phyloP scores from a whole-genome alignment of 2,888 invertebrate genomes.

The Balanococcus diminutus region DNA sequence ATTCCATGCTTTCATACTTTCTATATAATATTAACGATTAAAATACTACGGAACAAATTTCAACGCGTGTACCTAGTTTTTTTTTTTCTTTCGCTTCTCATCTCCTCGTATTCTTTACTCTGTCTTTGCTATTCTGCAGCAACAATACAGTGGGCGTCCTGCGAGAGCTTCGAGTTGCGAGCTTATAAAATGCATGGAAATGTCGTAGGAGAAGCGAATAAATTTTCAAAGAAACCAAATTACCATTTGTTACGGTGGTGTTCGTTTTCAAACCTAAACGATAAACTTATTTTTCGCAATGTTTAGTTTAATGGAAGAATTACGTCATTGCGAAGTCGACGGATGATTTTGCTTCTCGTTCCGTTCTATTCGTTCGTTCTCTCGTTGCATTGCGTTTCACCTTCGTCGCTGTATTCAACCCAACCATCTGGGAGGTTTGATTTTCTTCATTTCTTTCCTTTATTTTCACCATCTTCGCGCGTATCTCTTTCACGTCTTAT shows the following conservation, averaged over 20 bases:
- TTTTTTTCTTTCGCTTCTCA: neutral
- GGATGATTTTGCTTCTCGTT: neutral
- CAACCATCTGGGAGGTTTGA: neutral
- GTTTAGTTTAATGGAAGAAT: slow-evolving; percentile 24
- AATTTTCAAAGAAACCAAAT: slow-evolving; percentile 22
- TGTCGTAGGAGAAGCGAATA: slow-evolving; percentile 27
- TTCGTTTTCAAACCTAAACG: slow-evolving; percentile 27
- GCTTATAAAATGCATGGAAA: slow-evolving; percentile 15
- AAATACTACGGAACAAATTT: neutral
- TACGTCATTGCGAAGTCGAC: slow-evolving; percentile 24
- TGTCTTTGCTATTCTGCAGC: neutral
- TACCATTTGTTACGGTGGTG: slow-evolving; percentile 23
- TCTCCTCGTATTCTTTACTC: neutral
- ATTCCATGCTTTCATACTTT: neutral
- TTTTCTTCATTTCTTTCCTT: neutral
- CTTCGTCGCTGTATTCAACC: neutral
- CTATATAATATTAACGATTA: neutral
- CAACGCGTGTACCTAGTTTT: neutral
- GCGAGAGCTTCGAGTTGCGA: neutral
- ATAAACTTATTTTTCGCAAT: slow-evolving; percentile 20
- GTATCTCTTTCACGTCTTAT: neutral
- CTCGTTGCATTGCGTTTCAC: neutral
- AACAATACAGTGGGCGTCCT: neutral
- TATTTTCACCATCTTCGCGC: neutral
- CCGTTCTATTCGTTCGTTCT: neutral